Base-by-base conservation (phyloP, 2,113 vertebrate genomes). In the Procapra przewalskii region DNA sequence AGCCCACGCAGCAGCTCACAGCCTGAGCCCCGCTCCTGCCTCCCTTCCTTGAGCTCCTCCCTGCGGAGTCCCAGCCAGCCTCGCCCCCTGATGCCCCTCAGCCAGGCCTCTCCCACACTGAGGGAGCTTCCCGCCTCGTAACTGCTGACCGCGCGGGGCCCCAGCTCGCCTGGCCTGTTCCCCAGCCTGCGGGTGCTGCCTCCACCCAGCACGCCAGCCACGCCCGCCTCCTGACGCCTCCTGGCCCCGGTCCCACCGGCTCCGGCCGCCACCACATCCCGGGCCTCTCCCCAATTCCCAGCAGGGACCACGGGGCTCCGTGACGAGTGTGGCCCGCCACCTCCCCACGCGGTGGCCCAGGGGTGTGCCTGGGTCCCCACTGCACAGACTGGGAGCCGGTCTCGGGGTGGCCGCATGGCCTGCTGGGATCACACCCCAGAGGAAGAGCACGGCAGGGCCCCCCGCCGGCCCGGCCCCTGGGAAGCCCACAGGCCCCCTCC, bases 401-500 rank as follows among this genome's bases (percentile, higher is more conserved):
- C 36, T 48, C n/a, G 2, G 45, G 17, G 25, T 7, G 6, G 80
- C 4, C 0, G 0, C 33, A 9, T 1, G 1, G 2, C 23, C 5
- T 43, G n/a, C 31, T 9, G 17, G 40, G 21, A 29, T 33, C 4
- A 1, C 4, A 7, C 1, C 6, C 40, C 45, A 33, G 9, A 36
- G 55, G 43, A 11, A n/a, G 54, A 19, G 55, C 9, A 6, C 0
- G 9, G 6, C 10, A 4, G 8, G 21, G 27, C 14, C 45, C 55
- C 19, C 2, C 14, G 31, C 9, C 1, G 13, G 21, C 52, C 33
- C 1, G 2, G 8, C 23, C 7, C 14, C 77, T 52, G 21, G 2
- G 50, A 80, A 52, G 59, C 36, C 79, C 17, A 11, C 16, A 3
- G 9, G 5, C 40, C 31, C 11, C 17, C 7, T 12, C 27, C 8